Evolutionary conservation across 92 coral and sea anemone species (phyloP), one percentile per base, ranked within the genome.

Genomic region (Heliopora coerulea): DNA sequence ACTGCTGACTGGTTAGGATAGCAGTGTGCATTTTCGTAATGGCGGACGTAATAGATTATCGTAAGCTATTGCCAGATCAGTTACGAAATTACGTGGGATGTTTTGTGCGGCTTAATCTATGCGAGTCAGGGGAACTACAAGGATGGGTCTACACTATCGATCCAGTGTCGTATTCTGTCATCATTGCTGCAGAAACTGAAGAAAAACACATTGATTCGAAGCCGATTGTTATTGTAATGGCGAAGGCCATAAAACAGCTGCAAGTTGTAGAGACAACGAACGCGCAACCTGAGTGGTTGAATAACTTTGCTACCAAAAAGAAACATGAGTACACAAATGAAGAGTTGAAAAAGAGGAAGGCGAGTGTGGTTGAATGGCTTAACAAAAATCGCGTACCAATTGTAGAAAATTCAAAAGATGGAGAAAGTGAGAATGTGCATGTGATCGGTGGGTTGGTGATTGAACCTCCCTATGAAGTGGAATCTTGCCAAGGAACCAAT

Each of bases 61-160:
- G 62, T 10, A 26, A 70, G 17, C 77, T 29, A 5, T 52, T 27
- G 24, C 64, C 77, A 3, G 60, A 70, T 24, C 24, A 54, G 54
- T 54, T 70, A 33, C 62, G 26, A 13, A 11, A 54, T 27, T 54
- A 26, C 14, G 62, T 70, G 11, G 61, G 58, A 13, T 35, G 63
- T 52, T 70, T 52, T 33, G 63, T 70, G 42, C 15, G 34, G 23
- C 21, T 70, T 10, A 54, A 32, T 19, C 77, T 70, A 20, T 70
- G 19, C n/a, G 77, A 70, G 31, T 29, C 37, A 2, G 49, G 34
- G 21, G 21, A 70, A 31, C 26, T 70, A 33, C 52, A 52, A 52
- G 97, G 97, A 18, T 89, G 96, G 91, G 86, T 91, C 23, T 86
- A 86, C 56, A 80, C 96, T 59, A 79, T 91, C 46, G 97, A 91